Evolutionary conservation across 2,113 vertebrate genomes (phyloP).

Genomic region (Climacteris rufus): DNA sequence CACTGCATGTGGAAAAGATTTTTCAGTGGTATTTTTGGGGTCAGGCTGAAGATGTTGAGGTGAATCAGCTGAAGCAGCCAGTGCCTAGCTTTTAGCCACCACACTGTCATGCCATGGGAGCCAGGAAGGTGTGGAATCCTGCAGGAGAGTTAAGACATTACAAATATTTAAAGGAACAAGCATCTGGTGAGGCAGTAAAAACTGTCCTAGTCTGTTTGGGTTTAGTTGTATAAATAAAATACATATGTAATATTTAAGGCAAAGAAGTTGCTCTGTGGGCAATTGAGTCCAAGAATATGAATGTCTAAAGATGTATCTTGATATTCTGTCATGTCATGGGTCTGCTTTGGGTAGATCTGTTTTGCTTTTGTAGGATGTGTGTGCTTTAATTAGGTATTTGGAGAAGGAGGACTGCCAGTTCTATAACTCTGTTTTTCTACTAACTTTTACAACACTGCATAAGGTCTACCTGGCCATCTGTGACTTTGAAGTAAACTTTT

Average conservation of each 20-base stretch:
- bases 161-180: not conserved
- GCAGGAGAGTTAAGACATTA: not conserved
- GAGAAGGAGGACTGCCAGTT: not conserved
- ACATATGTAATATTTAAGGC: not conserved
- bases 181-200: not conserved
- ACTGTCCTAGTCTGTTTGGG: not conserved
- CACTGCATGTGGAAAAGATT: not conserved
- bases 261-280: not conserved
- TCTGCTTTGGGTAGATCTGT: not conserved
- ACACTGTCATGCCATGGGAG: rapidly evolving
- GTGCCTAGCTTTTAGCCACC: not conserved
- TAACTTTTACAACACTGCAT: rapidly evolving
- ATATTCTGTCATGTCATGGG: not conserved
- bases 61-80: not conserved
- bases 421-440: not conserved
- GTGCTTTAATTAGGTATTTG: not conserved
- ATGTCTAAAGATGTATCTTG: not conserved
- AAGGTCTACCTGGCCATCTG: not conserved
- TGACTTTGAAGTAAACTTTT: not conserved
- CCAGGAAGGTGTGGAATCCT: not conserved
- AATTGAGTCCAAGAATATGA: not conserved
- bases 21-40: not conserved
- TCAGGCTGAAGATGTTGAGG: not conserved
- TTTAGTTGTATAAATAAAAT: not conserved
- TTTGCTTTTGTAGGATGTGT: not conserved